phyloP scores from a whole-genome alignment of 2,888 invertebrate species.

The Drosophila picticornis region DNA sequence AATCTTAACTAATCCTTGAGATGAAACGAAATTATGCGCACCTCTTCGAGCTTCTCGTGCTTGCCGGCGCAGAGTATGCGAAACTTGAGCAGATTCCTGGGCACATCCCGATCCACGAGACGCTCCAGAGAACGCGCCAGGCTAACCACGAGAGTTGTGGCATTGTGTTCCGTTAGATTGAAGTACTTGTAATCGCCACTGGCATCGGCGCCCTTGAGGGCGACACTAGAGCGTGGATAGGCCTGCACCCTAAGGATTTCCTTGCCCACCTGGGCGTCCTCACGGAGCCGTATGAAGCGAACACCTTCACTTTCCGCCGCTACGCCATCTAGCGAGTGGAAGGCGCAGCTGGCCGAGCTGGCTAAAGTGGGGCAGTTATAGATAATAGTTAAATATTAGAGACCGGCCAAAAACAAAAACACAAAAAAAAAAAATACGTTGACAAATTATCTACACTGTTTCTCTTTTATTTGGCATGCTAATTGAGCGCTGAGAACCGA shows the following conservation, averaged over 20 bases:
- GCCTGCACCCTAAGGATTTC: slow-evolving; percentile 93
- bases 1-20: neutral
- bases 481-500: slow-evolving; percentile 74
- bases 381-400: slow-evolving; percentile 12
- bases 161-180: slow-evolving; percentile 88
- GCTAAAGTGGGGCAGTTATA: slow-evolving; percentile 50
- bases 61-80: slow-evolving; percentile 88
- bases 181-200: slow-evolving; percentile 84
- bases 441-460: slow-evolving; percentile 68
- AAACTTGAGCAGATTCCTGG: slow-evolving; percentile 93
- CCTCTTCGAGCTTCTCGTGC: slow-evolving; percentile 84
- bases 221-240: slow-evolving; percentile 89
- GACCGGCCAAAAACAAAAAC: slow-evolving; percentile 4
- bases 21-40: slow-evolving; percentile 19
- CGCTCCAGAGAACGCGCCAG: slow-evolving; percentile 92
- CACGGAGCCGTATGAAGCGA: slow-evolving; percentile 93
- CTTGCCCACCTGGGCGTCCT: slow-evolving; percentile 91
- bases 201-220: slow-evolving; percentile 81
- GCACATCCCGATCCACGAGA: slow-evolving; percentile 92
- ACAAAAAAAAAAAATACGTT: slow-evolving; percentile 42
- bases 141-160: slow-evolving; percentile 91
- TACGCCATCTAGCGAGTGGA: slow-evolving; percentile 88
- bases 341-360: slow-evolving; percentile 91
- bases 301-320: slow-evolving; percentile 88
- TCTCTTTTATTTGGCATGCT: slow-evolving; percentile 69